phyloP scores from a whole-genome alignment of 64 coral and sea anemone genomes.

The Montipora efflorescens region DNA sequence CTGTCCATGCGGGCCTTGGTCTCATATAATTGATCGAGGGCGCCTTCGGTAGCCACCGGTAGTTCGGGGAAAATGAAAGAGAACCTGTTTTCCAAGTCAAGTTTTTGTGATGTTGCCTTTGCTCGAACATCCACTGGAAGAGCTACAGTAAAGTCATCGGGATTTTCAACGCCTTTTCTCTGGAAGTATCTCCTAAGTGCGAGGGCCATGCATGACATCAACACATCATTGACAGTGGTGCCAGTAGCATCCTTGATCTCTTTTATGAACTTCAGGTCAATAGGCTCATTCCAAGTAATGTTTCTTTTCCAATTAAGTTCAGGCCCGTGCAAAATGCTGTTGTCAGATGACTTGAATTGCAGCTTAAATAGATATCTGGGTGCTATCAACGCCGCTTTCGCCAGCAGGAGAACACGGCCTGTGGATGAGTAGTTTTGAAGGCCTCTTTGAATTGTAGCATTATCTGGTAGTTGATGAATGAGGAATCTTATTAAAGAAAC shows the following conservation, averaged over 20 bases:
- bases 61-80: conserved; percentile 76
- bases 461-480: conserved; percentile 68
- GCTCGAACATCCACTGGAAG: conserved; percentile 90
- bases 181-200: conserved; percentile 84
- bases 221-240: conserved; percentile 92
- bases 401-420: conserved; percentile 24
- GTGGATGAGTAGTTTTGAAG: conserved; percentile 63
- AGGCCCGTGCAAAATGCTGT: conserved; percentile 81
- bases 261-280: conserved; percentile 81
- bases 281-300: conserved; percentile 71
- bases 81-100: conserved; percentile 84
- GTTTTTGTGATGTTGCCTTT: background rate
- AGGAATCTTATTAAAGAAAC: conserved; percentile 81
- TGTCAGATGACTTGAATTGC: conserved; percentile 42
- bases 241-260: conserved; percentile 81
- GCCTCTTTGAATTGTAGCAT: conserved; percentile 57
- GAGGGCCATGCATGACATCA: conserved; percentile 80
- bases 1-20: conserved; percentile 88
- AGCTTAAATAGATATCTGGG: conserved; percentile 42
- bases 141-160: conserved; percentile 70
- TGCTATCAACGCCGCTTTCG: conserved; percentile 70
- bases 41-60: conserved; percentile 56
- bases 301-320: conserved; percentile 77
- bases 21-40: conserved; percentile 49
- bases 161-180: conserved; percentile 68